Evolutionary conservation across 2,888 invertebrate genomes (phyloP).

Genomic region (Holacanthella duospinosa): DNA sequence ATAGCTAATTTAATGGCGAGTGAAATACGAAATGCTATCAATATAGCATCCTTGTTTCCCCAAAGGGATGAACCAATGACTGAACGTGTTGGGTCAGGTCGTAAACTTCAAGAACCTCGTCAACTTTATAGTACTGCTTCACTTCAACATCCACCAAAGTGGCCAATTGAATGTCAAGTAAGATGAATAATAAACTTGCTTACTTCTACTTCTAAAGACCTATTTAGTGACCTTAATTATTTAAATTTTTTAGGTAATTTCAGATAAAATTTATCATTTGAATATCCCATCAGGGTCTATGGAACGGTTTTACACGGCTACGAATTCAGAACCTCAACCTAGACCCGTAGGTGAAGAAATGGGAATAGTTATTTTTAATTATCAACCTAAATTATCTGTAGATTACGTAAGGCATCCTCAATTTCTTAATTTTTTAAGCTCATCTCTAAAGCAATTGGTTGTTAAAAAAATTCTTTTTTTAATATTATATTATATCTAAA

Average conservation of each 20-base stretch:
- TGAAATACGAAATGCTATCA: slow-evolving; percentile 12
- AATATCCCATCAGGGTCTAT: slow-evolving; percentile 58
- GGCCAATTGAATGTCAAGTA: slow-evolving; percentile 85
- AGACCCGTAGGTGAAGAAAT: slow-evolving; percentile 77
- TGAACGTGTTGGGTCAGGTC: slow-evolving; percentile 53
- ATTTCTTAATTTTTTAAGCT: not conserved
- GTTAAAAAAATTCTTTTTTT: too few species aligned
- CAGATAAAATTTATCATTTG: slow-evolving; percentile 68
- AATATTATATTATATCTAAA: too few species aligned
- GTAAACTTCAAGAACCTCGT: slow-evolving; percentile 56
- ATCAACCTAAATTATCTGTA: slow-evolving; percentile 73
- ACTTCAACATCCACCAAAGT: slow-evolving; percentile 67
- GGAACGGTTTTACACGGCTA: slow-evolving; percentile 68
- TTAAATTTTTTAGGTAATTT: slow-evolving; percentile 55
- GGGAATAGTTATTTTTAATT: slow-evolving; percentile 70
- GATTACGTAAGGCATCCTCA: slow-evolving; percentile 61
- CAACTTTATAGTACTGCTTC: slow-evolving; percentile 62
- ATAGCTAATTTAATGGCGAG: slow-evolving; percentile 8
- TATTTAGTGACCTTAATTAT: not conserved
- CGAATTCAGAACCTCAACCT: slow-evolving; percentile 68
- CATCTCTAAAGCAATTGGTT: too few species aligned
- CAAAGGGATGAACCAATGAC: slow-evolving; percentile 9
- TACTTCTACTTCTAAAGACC: not conserved
- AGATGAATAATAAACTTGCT: slow-evolving; percentile 23
- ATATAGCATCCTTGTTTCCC: slow-evolving; percentile 9